These are phyloP conservation scores for Fabriciana adippe DNA, from an alignment of 2,888 invertebrate genomes.

Conservation along the genomic window DNA sequence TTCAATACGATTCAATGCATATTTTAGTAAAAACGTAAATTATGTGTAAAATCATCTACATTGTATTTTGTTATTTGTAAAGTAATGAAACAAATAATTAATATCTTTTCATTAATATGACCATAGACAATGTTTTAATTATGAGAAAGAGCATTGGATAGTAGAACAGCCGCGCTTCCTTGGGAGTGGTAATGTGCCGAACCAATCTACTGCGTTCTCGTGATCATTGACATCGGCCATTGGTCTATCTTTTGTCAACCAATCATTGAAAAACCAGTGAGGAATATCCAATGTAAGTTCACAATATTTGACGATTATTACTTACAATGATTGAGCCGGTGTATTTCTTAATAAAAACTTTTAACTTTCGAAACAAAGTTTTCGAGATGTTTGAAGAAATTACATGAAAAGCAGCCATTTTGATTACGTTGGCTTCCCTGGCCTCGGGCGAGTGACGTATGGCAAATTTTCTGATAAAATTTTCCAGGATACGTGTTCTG, in stretches of 20 bases:
- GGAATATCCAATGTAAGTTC: constrained; percentile 77
- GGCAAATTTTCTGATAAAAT: constrained; percentile 47
- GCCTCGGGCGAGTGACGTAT: constrained; percentile 70
- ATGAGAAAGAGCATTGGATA: constrained; percentile 74
- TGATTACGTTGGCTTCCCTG: constrained; percentile 68
- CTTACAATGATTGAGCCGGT: constrained; percentile 54
- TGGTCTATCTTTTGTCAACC: constrained; percentile 93
- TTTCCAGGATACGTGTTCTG: constrained; percentile 17
- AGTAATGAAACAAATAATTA: neutral
- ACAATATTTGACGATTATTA: constrained; percentile 69
- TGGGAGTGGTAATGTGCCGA: constrained; percentile 85
- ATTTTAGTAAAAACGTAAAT: too few relatives aligned
- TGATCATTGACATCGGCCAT: constrained; percentile 90
- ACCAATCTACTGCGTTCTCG: constrained; percentile 88
- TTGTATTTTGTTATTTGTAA: neutral
- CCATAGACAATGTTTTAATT: constrained; percentile 75
- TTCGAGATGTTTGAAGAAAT: constrained; percentile 54
- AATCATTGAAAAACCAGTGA: constrained; percentile 92
- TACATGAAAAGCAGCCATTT: constrained; percentile 76
- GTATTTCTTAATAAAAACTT: constrained; percentile 48
- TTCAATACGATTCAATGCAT: too few relatives aligned
- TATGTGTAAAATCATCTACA: neutral
- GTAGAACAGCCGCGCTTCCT: constrained; percentile 65
- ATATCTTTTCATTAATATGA: constrained; percentile 25
- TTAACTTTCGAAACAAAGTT: constrained; percentile 43